Percentiles rank a stretch among this genome's conserved stretches.
phyloP scores from a whole-genome alignment of 2,113 vertebrate genomes.

The Tursiops truncatus region DNA sequence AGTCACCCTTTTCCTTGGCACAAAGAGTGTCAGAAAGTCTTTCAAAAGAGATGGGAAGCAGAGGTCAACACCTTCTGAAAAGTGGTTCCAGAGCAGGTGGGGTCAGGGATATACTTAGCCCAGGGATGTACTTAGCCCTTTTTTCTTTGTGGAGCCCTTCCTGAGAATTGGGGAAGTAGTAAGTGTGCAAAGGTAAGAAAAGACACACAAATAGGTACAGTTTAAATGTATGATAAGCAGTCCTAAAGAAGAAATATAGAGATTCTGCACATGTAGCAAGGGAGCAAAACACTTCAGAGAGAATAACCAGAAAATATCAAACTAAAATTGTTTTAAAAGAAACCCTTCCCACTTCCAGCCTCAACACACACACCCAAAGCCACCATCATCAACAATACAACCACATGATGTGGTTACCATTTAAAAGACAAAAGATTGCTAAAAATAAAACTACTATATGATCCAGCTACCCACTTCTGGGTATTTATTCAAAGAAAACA shows the following conservation, averaged over 20 bases:
- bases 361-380: neutral
- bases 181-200: neutral
- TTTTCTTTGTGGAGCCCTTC: neutral
- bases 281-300: neutral
- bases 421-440: neutral
- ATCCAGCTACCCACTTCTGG: neutral
- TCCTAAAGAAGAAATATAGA: neutral
- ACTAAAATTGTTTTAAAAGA: neutral
- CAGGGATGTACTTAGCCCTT: neutral
- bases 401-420: neutral
- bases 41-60: neutral
- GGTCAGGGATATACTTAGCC: neutral
- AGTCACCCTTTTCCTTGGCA: neutral
- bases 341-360: neutral
- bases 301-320: neutral
- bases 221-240: neutral
- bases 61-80: neutral
- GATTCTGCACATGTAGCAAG: neutral
- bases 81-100: neutral
- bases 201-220: neutral
- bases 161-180: neutral
- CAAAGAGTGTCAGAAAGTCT: neutral
- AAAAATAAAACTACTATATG: neutral
- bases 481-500: too few relatives aligned
- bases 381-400: neutral